phyloP scores from a whole-genome alignment of 1,140 invertebrate genomes.

The Hormaphis cornu region DNA sequence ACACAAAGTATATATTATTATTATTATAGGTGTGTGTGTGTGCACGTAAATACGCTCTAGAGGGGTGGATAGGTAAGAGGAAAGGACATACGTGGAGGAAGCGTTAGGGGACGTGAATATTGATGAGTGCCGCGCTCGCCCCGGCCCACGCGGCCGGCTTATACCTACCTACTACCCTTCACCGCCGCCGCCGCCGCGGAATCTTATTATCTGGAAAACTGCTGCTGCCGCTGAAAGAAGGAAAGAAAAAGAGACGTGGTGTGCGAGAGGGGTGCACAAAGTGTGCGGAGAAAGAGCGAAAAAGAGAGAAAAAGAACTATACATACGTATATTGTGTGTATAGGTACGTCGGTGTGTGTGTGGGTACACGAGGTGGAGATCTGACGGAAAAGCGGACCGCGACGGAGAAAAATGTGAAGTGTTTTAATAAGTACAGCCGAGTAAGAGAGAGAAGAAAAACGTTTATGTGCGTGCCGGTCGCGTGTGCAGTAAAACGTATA shows the following conservation, averaged over 20 bases:
- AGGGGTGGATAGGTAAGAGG: no score
- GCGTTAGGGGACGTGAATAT: constrained; percentile 32
- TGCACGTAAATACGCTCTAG: not conserved
- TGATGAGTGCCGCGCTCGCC: constrained; percentile 17
- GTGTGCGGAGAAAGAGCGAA: not conserved
- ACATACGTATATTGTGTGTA: not conserved
- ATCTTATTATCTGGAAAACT: constrained; percentile 33
- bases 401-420: constrained; percentile 31
- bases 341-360: not conserved
- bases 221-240: constrained; percentile 10
- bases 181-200: not conserved
- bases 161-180: not conserved
- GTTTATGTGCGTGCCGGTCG: constrained; percentile 28
- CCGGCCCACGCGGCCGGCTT: not conserved
- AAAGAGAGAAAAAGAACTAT: not conserved
- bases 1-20: constrained; percentile 25
- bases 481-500: no score
- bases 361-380: not conserved
- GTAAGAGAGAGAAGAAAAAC: no score
- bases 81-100: constrained; percentile 20
- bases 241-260: constrained; percentile 28
- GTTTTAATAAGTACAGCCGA: constrained; percentile 31
- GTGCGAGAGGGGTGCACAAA: constrained; percentile 14
- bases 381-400: constrained; percentile 21
- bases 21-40: not conserved